Evolutionary conservation across 2,888 invertebrate genomes (phyloP).

Genomic region (Dusona sp.): DNA sequence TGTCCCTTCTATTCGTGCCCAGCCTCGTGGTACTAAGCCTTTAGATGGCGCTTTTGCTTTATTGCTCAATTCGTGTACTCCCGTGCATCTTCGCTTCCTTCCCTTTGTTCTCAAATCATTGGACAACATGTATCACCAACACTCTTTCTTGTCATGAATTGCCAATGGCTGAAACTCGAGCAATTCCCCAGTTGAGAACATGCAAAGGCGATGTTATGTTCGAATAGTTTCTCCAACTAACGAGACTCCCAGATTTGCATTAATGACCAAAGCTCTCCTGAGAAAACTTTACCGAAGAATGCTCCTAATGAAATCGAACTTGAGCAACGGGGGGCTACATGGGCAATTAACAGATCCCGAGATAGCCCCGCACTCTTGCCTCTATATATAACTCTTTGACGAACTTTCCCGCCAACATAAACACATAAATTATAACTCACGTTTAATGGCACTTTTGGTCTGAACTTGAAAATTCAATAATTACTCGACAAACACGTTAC

Average conservation of each 20-base stretch:
- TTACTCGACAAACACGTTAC: neutral
- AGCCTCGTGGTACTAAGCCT: slow-evolving; percentile 45
- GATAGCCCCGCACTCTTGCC: neutral
- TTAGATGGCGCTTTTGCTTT: slow-evolving; percentile 3
- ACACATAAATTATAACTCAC: neutral
- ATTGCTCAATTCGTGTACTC: slow-evolving; percentile 39
- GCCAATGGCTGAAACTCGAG: neutral
- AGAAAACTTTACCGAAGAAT: slow-evolving; percentile 1
- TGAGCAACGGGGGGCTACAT: neutral
- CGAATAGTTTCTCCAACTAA: neutral
- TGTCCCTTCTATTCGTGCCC: slow-evolving; percentile 24
- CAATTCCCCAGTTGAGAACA: neutral
- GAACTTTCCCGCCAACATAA: slow-evolving; percentile 1
- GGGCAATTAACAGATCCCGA: neutral
- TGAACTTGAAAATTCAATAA: neutral
- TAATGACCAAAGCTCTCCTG: neutral
- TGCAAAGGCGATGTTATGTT: neutral
- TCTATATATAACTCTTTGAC: neutral
- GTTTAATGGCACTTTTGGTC: neutral
- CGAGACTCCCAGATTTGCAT: neutral
- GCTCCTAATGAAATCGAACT: slow-evolving; percentile 1
- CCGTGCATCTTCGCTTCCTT: neutral
- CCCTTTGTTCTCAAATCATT: slow-evolving; percentile 55
- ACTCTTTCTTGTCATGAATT: slow-evolving; percentile 1
- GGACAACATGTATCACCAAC: slow-evolving; percentile 34